Evolutionary conservation across 2,888 invertebrate genomes (phyloP).

Genomic region (Eubasilissa splendida): DNA sequence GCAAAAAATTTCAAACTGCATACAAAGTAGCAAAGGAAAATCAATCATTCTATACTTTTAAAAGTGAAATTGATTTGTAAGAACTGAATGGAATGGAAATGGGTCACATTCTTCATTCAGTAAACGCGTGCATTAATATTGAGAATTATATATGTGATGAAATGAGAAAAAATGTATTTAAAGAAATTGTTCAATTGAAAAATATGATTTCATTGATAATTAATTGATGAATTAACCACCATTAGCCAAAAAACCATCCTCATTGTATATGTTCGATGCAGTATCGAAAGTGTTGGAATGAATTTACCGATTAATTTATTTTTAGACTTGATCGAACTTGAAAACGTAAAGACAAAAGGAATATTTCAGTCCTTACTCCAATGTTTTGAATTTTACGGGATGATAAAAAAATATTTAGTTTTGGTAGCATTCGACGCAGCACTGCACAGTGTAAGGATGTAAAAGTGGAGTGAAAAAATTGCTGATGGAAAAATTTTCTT

Average conservation of each 20-base stretch:
- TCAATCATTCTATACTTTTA: slow-evolving; percentile 27
- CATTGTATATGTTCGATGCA: slow-evolving; percentile 2
- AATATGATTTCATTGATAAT: neutral
- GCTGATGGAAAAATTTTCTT: slow-evolving; percentile 1
- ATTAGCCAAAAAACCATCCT: neutral
- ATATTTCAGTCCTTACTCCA: slow-evolving; percentile 12
- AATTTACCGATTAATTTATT: neutral
- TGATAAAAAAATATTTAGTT: slow-evolving; percentile 24
- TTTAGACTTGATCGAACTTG: slow-evolving; percentile 32
- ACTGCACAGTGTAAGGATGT: slow-evolving; percentile 10
- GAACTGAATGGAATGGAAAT: slow-evolving; percentile 33
- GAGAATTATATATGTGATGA: neutral
- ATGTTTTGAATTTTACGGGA: slow-evolving; percentile 23
- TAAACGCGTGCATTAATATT: slow-evolving; percentile 31
- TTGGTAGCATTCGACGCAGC: slow-evolving; percentile 16
- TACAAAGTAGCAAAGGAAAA: slow-evolving; percentile 17
- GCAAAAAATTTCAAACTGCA: slow-evolving; percentile 6
- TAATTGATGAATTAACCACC: slow-evolving; percentile 32
- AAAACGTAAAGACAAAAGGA: slow-evolving; percentile 13
- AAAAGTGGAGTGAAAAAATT: neutral
- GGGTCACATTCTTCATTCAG: slow-evolving; percentile 28
- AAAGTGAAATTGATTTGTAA: slow-evolving; percentile 34
- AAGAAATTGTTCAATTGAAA: too few species aligned
- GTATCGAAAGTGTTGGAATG: neutral
- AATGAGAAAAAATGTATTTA: neutral